These are phyloP conservation scores for Notothenia rossii DNA, from an alignment of 2,113 vertebrate species.

Conservation along the genomic window DNA sequence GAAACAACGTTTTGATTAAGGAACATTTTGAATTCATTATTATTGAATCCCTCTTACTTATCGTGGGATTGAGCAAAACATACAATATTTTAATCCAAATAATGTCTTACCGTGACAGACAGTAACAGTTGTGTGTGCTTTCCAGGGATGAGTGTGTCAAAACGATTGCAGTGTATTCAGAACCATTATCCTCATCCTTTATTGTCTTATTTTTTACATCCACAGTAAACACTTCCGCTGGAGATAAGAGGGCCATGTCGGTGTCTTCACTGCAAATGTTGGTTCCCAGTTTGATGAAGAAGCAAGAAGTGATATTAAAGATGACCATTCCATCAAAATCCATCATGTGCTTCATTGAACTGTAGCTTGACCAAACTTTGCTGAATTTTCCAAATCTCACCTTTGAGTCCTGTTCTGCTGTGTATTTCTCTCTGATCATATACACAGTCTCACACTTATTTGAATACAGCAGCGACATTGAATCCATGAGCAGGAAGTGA, in stretches of 20 bases:
- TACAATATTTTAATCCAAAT: not conserved
- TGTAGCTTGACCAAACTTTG: rapidly evolving
- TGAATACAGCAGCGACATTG: conserved; percentile 39
- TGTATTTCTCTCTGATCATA: rapidly evolving
- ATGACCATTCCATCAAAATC: rapidly evolving
- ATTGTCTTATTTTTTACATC: rapidly evolving
- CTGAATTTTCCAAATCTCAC: conserved; percentile 74
- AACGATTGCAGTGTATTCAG: not conserved
- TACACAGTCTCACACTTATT: conserved; percentile 44
- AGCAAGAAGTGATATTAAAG: conserved; percentile 75
- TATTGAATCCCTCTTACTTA: not conserved
- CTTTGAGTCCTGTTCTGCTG: not conserved
- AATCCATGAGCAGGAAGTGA: conserved; percentile 79
- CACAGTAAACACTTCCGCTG: conserved; percentile 78
- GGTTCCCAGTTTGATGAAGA: conserved; percentile 44
- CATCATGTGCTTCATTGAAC: rapidly evolving
- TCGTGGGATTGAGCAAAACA: not conserved
- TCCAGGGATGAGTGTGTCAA: conserved; percentile 30
- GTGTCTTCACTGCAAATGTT: conserved; percentile 1
- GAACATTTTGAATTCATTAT: not conserved
- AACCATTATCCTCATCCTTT: rapidly evolving
- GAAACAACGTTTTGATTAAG: not conserved
- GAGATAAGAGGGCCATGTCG: conserved; percentile 61
- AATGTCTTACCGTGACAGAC: conserved; percentile 69
- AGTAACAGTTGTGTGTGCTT: conserved; percentile 57